A percentile compares a stretch with the other conserved stretches of the same genome.
Evolutionary conservation across 2,797 vertebrate genomes (phyloP).

Genomic region (Phataginus tricuspis): DNA sequence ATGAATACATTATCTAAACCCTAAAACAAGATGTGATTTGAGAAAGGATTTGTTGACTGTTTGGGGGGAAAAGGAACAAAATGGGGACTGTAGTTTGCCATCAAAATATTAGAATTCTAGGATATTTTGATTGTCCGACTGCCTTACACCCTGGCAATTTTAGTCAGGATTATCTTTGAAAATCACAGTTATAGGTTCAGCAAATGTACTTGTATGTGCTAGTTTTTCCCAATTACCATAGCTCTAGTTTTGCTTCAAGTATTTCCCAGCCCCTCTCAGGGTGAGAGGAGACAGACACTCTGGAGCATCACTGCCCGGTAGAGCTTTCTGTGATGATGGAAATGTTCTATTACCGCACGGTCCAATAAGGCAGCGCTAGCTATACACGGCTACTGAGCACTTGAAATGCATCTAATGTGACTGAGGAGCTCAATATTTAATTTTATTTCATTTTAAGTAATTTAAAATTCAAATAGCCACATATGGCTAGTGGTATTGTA

Average conservation of each 20-base stretch:
- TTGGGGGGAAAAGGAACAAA: constrained; percentile 21
- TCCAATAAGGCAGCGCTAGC: neutral
- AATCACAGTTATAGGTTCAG: neutral
- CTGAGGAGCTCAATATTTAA: neutral
- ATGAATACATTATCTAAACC: neutral
- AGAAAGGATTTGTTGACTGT: neutral
- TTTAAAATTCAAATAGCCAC: neutral
- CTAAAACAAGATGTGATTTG: neutral
- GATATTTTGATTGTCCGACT: neutral
- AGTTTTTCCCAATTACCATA: neutral
- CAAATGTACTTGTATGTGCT: neutral
- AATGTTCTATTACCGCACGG: neutral
- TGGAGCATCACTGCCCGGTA: neutral
- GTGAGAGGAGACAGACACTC: neutral
- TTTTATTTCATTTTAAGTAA: neutral
- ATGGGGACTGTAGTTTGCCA: neutral
- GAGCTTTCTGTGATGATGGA: neutral
- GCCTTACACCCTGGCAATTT: constrained; percentile 19
- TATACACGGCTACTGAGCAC: neutral
- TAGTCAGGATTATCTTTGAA: constrained; percentile 3
- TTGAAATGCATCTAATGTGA: neutral
- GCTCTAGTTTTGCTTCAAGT: neutral
- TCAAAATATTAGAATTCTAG: constrained; percentile 16
- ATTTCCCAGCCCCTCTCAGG: neutral
- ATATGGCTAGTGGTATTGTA: neutral